Evolutionary conservation across 2,113 vertebrate species (phyloP), one percentile per base, ranked within the genome.

Genomic region (Zapornia atra): DNA sequence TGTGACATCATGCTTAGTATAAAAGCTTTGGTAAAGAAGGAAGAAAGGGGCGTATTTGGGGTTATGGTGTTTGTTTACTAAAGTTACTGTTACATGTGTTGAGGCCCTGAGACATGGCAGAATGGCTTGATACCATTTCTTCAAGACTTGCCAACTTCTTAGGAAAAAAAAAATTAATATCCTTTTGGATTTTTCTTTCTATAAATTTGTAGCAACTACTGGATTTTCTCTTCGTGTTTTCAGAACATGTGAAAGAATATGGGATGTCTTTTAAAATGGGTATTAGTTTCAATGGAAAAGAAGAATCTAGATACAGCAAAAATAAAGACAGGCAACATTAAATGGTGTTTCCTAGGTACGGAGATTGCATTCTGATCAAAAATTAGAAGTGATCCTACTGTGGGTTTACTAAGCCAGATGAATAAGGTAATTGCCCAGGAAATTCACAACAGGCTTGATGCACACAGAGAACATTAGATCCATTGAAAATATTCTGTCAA

Each of bases 31-130:
- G 33, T 8, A 78, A 72, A 59, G 10, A 57, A 42, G 31, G 46
- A 65, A 75, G 50, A 36, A 53, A 7, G 0, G 0, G 8, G 4
- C 2, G 2, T 15, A 5, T 48, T 71, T 12, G 1, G 1, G 7
- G 5, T 53, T 2, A 34, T 42, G 17, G 6, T 61, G 7, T 34
- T 83, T 61, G 2, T 71, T 68, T 51, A 66, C 36, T 9, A 18
- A 93, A 57, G 19, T 15, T 80, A 56, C 17, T 1, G 3, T 42
- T 65, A 25, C 5, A 17, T 8, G 9, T 24, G 12, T 14, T 63
- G 36, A 46, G 53, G 48, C 6, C 21, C 18, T 36, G 10, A 36
- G 0, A 0, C 24, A 19, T 54, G 60, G 24, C 18, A 66, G 10
- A 50, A 71, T 46, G 24, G 2, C 11, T 81, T 76, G 5, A 33